Conservation (phyloP, 2,113 vertebrate genomes). For the Megaptera novaeangliae region DNA sequence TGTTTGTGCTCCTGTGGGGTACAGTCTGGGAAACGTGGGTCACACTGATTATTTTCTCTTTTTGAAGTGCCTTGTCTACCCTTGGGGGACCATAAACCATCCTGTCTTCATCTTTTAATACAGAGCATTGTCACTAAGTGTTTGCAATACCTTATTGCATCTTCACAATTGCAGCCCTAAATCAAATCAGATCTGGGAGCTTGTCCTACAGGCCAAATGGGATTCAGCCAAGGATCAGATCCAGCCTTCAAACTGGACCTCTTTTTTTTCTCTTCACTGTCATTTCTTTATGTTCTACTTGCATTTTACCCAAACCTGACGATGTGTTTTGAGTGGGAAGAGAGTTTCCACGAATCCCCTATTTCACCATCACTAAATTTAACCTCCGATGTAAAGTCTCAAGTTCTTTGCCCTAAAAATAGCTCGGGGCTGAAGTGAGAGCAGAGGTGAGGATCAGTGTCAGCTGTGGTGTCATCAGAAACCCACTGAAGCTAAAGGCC, state of each 20-base stretch:
- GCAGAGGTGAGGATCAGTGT: not conserved
- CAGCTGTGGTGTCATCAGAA: not conserved
- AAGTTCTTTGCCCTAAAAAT: constrained; percentile 51
- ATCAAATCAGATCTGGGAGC: constrained; percentile 20
- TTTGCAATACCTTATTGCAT: constrained; percentile 13
- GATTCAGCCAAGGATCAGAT: constrained; percentile 27
- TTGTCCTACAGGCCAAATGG: not conserved
- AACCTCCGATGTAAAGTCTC: constrained; percentile 35
- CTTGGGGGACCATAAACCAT: not conserved
- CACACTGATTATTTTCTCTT: not conserved
- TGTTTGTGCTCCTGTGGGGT: not conserved
- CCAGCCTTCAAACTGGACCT: not conserved
- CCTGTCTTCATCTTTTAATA: not conserved
- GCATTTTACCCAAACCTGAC: not conserved
- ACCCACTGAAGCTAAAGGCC: not conserved
- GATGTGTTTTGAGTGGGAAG: constrained; percentile 6
- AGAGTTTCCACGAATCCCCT: not conserved
- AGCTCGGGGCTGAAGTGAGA: not conserved
- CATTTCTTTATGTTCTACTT: not conserved
- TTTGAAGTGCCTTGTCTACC: not conserved
- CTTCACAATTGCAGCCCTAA: constrained; percentile 5
- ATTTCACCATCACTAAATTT: constrained; percentile 27
- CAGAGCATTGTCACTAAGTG: not conserved
- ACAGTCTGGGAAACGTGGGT: not conserved
- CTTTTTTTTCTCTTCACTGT: not conserved